Evolutionary conservation across 2,797 vertebrate species (phyloP), one percentile per base, ranked within the genome.

Genomic region (Callimico goeldii): DNA sequence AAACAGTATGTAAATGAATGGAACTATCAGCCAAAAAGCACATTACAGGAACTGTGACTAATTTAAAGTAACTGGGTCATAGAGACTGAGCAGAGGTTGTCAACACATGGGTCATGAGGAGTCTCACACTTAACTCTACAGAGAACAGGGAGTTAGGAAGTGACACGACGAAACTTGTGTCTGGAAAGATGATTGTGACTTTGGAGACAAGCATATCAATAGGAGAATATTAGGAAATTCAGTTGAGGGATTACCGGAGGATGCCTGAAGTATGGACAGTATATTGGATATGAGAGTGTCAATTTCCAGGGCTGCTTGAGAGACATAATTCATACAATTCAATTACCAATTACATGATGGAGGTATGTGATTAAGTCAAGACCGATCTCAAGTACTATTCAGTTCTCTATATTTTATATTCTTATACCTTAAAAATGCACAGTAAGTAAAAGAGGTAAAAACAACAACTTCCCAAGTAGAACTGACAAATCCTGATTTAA

Each of bases 401-500:
- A 33, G 9, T 70, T 72, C 4, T 39, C 11, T 55, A 19, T 64
- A 67, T 75, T 83, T 43, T 50, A 80, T 46, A 61, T 57, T n/a
- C 7, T 61, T 48, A 1, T 13, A 43, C 4, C 9, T 14, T 57
- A 64, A 88, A 83, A 91, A 19, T 80, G 14, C 81, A 73, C 6
- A 85, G 9, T 77, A 75, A 48, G 7, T 77, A 76, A 48, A 33
- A 64, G 33, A 64, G 13, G n/a, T 88, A 72, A 88, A 92, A 94
- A n/a, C 12, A 94, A 93, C 88, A 93, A 58, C 43, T 7, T 67
- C 24, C n/a, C 30, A n/a, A 14, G 52, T 14, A 91, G 4, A 92
- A 92, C 26, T 85, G 58, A 86, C 12, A 80, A 96, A 84, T 61
- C 5, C 9, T 79, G 80, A 43, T 79, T 96, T 93, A 88, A 75